A percentile compares a stretch with the other conserved stretches of the same genome.
These are phyloP conservation scores for Ctena decussata DNA, from an alignment of 2,888 invertebrate genomes.

Conservation along the genomic window DNA sequence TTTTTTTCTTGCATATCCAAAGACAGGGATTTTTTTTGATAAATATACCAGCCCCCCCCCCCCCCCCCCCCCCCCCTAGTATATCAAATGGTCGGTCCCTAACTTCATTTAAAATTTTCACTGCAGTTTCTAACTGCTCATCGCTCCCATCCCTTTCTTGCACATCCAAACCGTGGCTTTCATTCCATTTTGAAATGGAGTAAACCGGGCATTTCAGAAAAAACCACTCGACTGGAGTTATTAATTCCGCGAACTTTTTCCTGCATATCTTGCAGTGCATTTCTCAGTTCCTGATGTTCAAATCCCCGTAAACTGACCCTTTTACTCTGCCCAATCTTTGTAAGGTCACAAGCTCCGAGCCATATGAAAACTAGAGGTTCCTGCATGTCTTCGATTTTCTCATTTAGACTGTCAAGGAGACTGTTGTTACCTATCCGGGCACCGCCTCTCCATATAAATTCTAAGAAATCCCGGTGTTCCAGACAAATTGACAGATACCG, in stretches of 20 bases:
- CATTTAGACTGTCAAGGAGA: neutral
- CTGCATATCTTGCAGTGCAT: neutral
- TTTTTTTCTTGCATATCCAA: too few relatives aligned
- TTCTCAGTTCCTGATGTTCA: neutral
- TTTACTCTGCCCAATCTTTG: neutral
- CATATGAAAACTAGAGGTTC: conserved; percentile 9
- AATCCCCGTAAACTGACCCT: neutral
- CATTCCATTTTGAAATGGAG: neutral
- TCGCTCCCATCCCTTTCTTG: neutral
- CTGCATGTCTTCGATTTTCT: neutral
- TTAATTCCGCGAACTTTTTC: neutral
- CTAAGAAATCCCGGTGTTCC: neutral
- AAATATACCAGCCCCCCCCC: too few relatives aligned
- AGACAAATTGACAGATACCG: neutral
- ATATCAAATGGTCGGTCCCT: too few relatives aligned
- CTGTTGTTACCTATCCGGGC: neutral
- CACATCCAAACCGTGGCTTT: neutral
- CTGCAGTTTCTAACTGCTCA: neutral
- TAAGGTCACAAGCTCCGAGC: conserved; percentile 16
- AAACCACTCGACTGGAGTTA: neutral
- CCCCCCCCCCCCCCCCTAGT: too few relatives aligned
- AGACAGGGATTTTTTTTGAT: too few relatives aligned
- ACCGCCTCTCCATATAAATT: conserved; percentile 23
- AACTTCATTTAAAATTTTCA: neutral
- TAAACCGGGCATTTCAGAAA: conserved; percentile 10